Evolutionary conservation across 2,888 invertebrate species (phyloP).

Genomic region (Athalia rosae): DNA sequence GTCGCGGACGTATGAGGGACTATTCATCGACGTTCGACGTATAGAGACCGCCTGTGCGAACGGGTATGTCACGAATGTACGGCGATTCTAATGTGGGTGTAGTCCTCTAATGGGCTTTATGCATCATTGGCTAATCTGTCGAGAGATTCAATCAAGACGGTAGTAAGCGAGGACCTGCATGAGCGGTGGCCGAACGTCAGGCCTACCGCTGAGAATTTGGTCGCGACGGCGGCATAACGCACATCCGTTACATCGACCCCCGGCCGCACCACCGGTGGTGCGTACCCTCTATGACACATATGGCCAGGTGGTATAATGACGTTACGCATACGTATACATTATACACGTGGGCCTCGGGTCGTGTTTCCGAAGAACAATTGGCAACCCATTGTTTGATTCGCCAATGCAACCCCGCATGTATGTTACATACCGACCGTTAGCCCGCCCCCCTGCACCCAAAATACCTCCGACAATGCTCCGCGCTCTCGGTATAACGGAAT

Average conservation of each 20-base stretch:
- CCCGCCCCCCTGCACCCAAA: too few relatives aligned
- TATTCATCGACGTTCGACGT: too few relatives aligned
- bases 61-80: background rate
- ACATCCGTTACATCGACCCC: conserved; percentile 60
- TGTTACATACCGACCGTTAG: background rate
- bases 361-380: conserved; percentile 32
- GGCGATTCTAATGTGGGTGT: background rate
- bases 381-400: conserved; percentile 13
- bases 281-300: conserved; percentile 5
- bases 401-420: conserved; percentile 17
- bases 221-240: conserved; percentile 65
- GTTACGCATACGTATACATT: too few relatives aligned
- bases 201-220: conserved; percentile 67
- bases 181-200: too few relatives aligned
- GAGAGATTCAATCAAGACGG: conserved; percentile 72
- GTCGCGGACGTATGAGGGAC: too few relatives aligned
- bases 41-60: background rate
- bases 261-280: too few relatives aligned
- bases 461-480: conserved; percentile 10
- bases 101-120: conserved; percentile 61
- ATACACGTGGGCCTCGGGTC: conserved; percentile 4
- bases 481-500: background rate
- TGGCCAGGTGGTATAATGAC: conserved; percentile 13
- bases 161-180: conserved; percentile 59
- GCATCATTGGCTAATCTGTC: conserved; percentile 73